Conservation (phyloP, 92 coral and sea anemone species). For the Parazoanthus darwini region DNA sequence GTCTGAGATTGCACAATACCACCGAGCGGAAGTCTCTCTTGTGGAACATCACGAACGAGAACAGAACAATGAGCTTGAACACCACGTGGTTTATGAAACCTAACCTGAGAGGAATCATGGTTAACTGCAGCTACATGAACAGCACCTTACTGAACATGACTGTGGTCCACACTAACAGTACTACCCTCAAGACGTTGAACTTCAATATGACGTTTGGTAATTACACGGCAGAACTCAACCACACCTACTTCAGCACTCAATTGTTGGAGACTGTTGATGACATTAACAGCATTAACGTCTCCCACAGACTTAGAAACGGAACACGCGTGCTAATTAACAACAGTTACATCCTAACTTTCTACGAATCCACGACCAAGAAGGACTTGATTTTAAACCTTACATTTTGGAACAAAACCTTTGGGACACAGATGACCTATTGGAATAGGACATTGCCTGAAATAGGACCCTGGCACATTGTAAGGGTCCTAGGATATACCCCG, state of each 20-base stretch:
- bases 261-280: constrained; percentile 35
- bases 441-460: constrained; percentile 46
- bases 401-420: constrained; percentile 60
- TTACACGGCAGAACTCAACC: constrained; percentile 62
- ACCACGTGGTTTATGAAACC: constrained; percentile 65
- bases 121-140: constrained; percentile 65
- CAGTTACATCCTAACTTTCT: constrained; percentile 51
- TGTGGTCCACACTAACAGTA: constrained; percentile 52
- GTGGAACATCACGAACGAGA: constrained; percentile 55
- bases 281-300: constrained; percentile 57
- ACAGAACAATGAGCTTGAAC: constrained; percentile 56
- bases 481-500: constrained; percentile 46
- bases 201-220: constrained; percentile 60
- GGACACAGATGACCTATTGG: constrained; percentile 46
- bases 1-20: constrained; percentile 56
- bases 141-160: constrained; percentile 60
- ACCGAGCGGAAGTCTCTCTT: constrained; percentile 56
- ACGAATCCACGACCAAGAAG: constrained; percentile 57
- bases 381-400: constrained; percentile 51
- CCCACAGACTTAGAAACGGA: constrained; percentile 59
- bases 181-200: constrained; percentile 46
- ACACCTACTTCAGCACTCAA: constrained; percentile 48
- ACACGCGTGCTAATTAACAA: constrained; percentile 44
- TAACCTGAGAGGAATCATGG: constrained; percentile 43
- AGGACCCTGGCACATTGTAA: constrained; percentile 47